Evolutionary conservation across 1,140 invertebrate genomes (phyloP).

Genomic region (Macrocentrus cingulum): DNA sequence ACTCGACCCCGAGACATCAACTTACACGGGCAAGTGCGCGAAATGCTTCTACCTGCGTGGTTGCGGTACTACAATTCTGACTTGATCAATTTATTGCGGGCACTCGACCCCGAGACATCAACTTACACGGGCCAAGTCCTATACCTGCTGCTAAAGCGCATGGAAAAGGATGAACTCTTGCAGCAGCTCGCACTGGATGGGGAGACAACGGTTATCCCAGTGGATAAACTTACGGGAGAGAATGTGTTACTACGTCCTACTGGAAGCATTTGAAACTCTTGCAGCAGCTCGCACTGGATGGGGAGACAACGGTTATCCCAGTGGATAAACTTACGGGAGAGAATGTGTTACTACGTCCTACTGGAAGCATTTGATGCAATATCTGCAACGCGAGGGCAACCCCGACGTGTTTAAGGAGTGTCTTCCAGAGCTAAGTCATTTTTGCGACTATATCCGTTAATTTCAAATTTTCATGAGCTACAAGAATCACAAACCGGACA

Average conservation of each 20-base stretch:
- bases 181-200: conserved; percentile 43
- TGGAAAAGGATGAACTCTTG: conserved; percentile 33
- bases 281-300: conserved; percentile 42
- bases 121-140: conserved; percentile 42
- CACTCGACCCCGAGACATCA: conserved; percentile 61
- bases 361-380: conserved; percentile 64
- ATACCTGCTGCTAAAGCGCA: conserved; percentile 43
- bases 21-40: no score
- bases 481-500: conserved; percentile 53
- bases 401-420: conserved; percentile 55
- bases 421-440: conserved; percentile 61
- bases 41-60: conserved; percentile 67
- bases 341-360: conserved; percentile 64
- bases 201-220: conserved; percentile 58
- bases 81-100: conserved; percentile 64
- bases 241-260: no score
- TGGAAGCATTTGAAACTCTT: no score
- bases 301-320: conserved; percentile 58
- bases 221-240: conserved; percentile 61
- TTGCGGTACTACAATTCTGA: conserved; percentile 64
- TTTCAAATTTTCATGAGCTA: conserved; percentile 43
- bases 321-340: conserved; percentile 61
- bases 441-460: conserved; percentile 60
- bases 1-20: no score
- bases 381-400: conserved; percentile 47